phyloP scores from a whole-genome alignment of 2,888 invertebrate species.

The Drosophila tripunctata region DNA sequence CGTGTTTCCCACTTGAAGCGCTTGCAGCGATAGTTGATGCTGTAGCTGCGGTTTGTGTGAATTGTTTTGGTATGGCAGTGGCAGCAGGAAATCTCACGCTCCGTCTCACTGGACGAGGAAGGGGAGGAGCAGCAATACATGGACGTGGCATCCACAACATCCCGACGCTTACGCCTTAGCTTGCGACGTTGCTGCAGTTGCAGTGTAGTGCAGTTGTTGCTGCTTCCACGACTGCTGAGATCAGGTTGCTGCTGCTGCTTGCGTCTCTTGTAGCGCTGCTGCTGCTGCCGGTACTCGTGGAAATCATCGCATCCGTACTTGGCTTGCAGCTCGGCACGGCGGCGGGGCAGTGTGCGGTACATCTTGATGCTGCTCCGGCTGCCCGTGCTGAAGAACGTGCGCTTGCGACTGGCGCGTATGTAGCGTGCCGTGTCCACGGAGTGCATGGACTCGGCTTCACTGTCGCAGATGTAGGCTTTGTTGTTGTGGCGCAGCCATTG shows the following conservation, averaged over 20 bases:
- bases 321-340: constrained; percentile 67
- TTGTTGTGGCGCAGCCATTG: constrained; percentile 76
- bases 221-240: too few species aligned
- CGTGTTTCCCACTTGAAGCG: constrained; percentile 14
- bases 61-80: constrained; percentile 32
- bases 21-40: constrained; percentile 25
- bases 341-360: constrained; percentile 71
- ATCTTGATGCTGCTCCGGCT: constrained; percentile 66
- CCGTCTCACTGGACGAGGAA: constrained; percentile 63
- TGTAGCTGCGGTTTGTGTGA: constrained; percentile 30
- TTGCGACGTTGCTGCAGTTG: constrained; percentile 12
- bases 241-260: too few species aligned
- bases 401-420: constrained; percentile 74
- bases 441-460: constrained; percentile 76
- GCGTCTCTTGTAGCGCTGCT: constrained; percentile 42
- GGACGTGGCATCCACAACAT: constrained; percentile 30
- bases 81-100: constrained; percentile 26
- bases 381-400: constrained; percentile 11
- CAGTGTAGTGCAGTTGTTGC: constrained; percentile 29
- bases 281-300: constrained; percentile 63
- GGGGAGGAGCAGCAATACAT: constrained; percentile 9
- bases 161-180: constrained; percentile 61
- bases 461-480: constrained; percentile 41
- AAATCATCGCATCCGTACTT: constrained; percentile 66
- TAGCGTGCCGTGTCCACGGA: constrained; percentile 82